Conservation (phyloP, 2,113 vertebrate genomes). For the Cinclus cinclus region DNA sequence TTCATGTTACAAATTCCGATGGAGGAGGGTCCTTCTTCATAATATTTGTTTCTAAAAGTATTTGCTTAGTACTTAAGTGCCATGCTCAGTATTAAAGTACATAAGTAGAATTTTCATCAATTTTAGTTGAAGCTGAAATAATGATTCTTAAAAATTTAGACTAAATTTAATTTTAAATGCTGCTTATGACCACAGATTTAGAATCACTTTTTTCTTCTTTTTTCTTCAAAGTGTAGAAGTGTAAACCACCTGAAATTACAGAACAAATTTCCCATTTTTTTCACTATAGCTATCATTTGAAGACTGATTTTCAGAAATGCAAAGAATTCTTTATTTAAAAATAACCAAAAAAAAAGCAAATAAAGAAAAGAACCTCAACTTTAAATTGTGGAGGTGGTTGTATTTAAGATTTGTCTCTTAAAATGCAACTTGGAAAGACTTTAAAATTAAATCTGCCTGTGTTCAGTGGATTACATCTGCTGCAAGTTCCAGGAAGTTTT, state of each 20-base stretch:
- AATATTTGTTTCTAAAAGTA: neutral
- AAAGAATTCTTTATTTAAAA: neutral
- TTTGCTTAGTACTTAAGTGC: neutral
- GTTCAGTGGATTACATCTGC: neutral
- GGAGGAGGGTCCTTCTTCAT: neutral
- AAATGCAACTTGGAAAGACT: neutral
- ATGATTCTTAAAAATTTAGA: neutral
- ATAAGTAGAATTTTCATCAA: neutral
- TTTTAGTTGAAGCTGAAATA: neutral
- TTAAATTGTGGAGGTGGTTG: neutral
- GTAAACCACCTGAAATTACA: neutral
- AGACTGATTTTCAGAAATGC: neutral
- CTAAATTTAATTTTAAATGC: neutral
- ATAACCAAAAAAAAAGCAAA: neutral
- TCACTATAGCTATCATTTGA: neutral
- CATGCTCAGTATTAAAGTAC: neutral
- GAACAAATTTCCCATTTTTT: neutral
- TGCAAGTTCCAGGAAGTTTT: neutral
- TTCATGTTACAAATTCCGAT: neutral
- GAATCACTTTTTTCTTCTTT: neutral
- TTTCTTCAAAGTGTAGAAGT: neutral
- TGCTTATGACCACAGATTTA: neutral
- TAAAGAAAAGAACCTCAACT: neutral
- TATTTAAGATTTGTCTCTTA: neutral
- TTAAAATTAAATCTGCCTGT: neutral